Conservation (phyloP, 2,797 vertebrate species). For the Pitangus sulphuratus region DNA sequence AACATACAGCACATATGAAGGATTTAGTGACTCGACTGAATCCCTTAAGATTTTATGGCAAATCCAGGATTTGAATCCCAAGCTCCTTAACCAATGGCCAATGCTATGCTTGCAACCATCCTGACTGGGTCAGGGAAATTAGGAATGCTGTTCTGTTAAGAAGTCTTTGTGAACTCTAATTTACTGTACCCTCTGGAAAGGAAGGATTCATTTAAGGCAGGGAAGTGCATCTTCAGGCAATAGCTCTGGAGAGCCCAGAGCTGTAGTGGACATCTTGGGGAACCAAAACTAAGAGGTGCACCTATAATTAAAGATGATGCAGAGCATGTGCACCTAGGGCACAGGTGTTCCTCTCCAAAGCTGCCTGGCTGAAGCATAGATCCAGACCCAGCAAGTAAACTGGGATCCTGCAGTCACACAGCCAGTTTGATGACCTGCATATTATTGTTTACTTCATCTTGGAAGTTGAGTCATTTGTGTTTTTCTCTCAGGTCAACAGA, state of each 20-base stretch:
- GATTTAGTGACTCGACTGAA: neutral
- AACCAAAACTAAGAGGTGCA: neutral
- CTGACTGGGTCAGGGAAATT: neutral
- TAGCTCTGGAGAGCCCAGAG: neutral
- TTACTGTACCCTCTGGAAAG: neutral
- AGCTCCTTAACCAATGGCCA: neutral
- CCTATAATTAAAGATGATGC: neutral
- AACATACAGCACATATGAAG: neutral
- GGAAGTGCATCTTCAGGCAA: neutral
- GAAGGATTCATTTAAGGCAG: neutral
- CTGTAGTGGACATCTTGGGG: neutral
- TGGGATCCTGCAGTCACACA: neutral
- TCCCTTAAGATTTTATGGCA: neutral
- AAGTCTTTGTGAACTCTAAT: neutral
- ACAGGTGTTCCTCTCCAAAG: neutral
- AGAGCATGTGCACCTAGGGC: neutral
- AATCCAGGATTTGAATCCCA: neutral
- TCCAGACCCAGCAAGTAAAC: neutral
- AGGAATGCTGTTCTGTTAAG: neutral
- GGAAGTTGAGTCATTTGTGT: conserved; percentile 31
- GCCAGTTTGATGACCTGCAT: neutral
- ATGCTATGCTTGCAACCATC: neutral
- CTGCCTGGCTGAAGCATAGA: neutral
- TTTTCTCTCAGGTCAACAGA: neutral
- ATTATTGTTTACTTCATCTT: conserved; percentile 14